Evolutionary conservation across 2,797 vertebrate species (phyloP).

Genomic region (Malurus splendens): DNA sequence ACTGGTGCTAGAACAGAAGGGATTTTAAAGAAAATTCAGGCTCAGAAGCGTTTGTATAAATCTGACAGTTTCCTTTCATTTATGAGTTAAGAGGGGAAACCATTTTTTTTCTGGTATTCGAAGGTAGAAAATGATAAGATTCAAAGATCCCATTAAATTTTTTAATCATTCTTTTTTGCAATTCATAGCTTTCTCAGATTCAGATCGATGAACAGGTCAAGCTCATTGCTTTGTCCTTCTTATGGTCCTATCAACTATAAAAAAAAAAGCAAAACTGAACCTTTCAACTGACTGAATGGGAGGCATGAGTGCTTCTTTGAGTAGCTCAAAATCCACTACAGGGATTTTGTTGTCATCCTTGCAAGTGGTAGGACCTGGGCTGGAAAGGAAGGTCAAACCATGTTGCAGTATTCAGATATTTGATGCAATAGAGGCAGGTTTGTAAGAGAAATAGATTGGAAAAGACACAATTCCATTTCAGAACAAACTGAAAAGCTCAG

Average conservation of each 20-base stretch:
- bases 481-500: neutral
- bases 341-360: neutral
- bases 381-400: neutral
- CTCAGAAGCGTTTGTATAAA: rapidly evolving
- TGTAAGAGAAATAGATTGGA: neutral
- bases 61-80: neutral
- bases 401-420: neutral
- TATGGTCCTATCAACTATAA: neutral
- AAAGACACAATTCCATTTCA: neutral
- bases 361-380: neutral
- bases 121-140: neutral
- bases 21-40: neutral
- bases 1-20: neutral
- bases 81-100: neutral
- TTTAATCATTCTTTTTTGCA: neutral
- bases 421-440: neutral
- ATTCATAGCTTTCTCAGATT: neutral
- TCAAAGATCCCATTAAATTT: neutral
- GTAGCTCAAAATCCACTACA: neutral
- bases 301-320: neutral
- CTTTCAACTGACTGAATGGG: neutral
- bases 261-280: neutral
- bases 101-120: neutral
- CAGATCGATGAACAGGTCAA: neutral
- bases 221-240: neutral